Evolutionary conservation across 2,797 vertebrate species (phyloP).

Genomic region (Propithecus perrieri): DNA sequence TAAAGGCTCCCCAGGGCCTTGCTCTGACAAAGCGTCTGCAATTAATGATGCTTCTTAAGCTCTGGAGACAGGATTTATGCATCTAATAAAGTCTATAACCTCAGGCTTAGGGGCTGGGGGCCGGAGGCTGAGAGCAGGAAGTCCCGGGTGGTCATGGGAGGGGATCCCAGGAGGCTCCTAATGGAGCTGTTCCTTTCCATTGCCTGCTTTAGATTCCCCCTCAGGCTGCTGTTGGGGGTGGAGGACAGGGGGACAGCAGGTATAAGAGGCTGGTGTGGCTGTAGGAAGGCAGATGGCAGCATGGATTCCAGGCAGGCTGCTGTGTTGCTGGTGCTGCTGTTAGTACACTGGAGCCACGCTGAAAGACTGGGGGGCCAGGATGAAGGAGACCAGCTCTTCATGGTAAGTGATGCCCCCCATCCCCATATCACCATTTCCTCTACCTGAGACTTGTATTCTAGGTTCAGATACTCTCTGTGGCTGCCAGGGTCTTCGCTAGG

Average conservation of each 20-base stretch:
- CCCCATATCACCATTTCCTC: background rate
- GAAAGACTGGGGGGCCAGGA: background rate
- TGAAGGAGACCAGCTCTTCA: background rate
- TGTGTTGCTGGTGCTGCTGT: slow-evolving; percentile 49
- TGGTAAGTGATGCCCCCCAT: slow-evolving; percentile 7
- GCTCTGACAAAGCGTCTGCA: slow-evolving; percentile 71
- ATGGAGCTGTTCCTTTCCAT: slow-evolving; percentile 59
- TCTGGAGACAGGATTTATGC: slow-evolving; percentile 79
- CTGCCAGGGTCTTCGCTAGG: background rate
- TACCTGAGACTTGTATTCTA: background rate
- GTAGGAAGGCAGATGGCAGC: slow-evolving; percentile 15
- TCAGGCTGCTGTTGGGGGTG: slow-evolving; percentile 26
- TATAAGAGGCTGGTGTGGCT: slow-evolving; percentile 68
- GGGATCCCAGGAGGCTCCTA: slow-evolving; percentile 64
- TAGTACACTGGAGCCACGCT: background rate
- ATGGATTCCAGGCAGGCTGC: slow-evolving; percentile 55
- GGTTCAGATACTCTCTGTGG: background rate
- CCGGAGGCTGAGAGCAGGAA: slow-evolving; percentile 51
- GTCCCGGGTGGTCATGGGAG: slow-evolving; percentile 14
- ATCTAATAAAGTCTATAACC: slow-evolving; percentile 76
- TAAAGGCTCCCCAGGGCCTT: slow-evolving; percentile 53
- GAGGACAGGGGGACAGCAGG: background rate
- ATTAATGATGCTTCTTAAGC: slow-evolving; percentile 69
- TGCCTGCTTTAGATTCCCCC: slow-evolving; percentile 43
- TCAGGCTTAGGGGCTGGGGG: slow-evolving; percentile 48